A percentile compares a stretch with the other conserved stretches of the same genome.
phyloP scores from a whole-genome alignment of 2,797 vertebrate species.

The Peromyscus eremicus region DNA sequence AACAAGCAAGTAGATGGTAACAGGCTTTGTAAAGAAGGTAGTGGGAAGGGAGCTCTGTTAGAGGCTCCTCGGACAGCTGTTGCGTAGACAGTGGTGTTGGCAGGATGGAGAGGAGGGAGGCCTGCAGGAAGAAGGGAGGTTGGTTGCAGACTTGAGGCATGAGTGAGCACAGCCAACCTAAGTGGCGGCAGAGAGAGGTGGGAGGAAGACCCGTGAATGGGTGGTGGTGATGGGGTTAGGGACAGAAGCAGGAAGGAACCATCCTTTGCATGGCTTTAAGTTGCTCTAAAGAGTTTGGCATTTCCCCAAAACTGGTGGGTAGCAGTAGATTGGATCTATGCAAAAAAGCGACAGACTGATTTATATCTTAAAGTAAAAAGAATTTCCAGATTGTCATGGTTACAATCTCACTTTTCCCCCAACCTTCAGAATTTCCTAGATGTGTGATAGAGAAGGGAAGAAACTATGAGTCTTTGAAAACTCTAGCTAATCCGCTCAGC shows the following conservation, averaged over 20 bases:
- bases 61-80: neutral
- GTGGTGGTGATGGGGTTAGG: neutral
- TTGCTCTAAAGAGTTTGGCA: neutral
- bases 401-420: neutral
- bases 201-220: neutral
- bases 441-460: neutral
- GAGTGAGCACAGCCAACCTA: neutral
- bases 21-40: neutral
- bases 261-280: too few species aligned
- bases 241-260: neutral
- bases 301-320: neutral
- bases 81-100: neutral
- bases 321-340: neutral
- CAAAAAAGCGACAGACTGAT: neutral
- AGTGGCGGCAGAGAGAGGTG: neutral
- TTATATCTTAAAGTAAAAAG: neutral
- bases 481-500: neutral
- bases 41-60: neutral
- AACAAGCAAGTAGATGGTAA: neutral
- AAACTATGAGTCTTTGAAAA: neutral
- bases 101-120: neutral
- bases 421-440: neutral
- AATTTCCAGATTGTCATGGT: neutral
- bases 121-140: neutral
- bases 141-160: neutral